Base-by-base conservation (phyloP, 1,140 invertebrate species). In the Pseudomyrmex gracilis region DNA sequence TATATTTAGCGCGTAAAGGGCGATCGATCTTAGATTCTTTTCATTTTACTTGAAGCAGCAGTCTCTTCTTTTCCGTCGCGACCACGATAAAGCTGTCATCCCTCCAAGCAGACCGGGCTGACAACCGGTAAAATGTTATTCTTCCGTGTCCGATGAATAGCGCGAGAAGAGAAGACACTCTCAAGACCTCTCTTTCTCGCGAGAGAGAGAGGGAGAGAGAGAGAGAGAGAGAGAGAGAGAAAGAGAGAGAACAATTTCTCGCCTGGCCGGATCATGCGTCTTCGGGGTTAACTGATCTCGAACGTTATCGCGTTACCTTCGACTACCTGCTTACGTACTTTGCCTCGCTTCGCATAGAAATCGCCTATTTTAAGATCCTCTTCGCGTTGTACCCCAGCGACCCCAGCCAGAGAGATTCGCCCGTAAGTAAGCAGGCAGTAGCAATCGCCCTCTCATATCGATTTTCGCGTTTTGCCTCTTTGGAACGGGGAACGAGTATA, bases 301-400 rank as follows among this genome's bases (percentile, higher is more conserved):
- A 85, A 85, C 51, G 83, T 85, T 85, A 85, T 85, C 83, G 76
- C 77, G 68, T 73, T 85, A 85, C 83, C 77, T 85, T 85, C 83
- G 83, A 82, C 83, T 85, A 85, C 83, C 83, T 85, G 77, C 83
- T 85, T 85, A 85, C 83, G 83, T 85, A 85, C 83, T 82, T 34
- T 73, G 82, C 60, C 78, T 71, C 58, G 77, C 57, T 57, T 64
- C 77, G 83, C 83, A 85, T 85, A 85, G 77, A 78, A 85, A 85
- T 85, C 77, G 47, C 77, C 83, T 85, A 85, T 85, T 85, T 85
- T 82, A 85, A 82, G 80, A 64, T 83, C 82, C 53, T 60, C 55
- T n/a, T n/a, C 63, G 8, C 53, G 60, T 61, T 24, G 64, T 49
- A 49, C 53, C 13, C 61, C 22, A 22, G 43, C 61, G 60, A 64